Evolutionary conservation across 2,888 invertebrate genomes (phyloP), one percentile per base, ranked within the genome.

Genomic region (Pseudolycoriella hygida): DNA sequence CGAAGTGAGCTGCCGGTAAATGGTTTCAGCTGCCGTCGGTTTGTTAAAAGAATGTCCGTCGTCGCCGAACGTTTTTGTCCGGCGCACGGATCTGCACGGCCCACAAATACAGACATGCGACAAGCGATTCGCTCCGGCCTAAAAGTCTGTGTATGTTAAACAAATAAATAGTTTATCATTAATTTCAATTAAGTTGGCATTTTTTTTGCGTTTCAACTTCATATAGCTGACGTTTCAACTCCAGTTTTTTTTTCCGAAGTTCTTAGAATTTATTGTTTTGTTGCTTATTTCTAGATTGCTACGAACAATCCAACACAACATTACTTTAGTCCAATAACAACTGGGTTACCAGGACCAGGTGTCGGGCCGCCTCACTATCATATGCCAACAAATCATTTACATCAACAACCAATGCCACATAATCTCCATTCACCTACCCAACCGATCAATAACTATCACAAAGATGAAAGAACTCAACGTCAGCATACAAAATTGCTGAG

Each of bases 391-490:
- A 58, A 57, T 14, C 66, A 66, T 51, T 58, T 62, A 52, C 60
- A 61, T 46, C 56, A 51, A 47, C 60, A 52, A 54, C 58, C 66
- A 59, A 61, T 67, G 44, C 70, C 76, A 56, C 25, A 39, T 17
- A 20, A 31, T 17, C 39, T 78, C 54, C 79, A 76, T 64, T 78
- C 78, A 51, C 72, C 73, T 48, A 73, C 73, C 39, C 79, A 78
- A 45, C 76, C 77, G 42, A 71, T 69, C 3, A 67, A 65, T 2
- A 60, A 58, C 57, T 78, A 72, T 62, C 80, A 77, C 58, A 81
- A 84, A 61, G 83, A 85, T 61, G 86, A 86, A 62, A 70, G 86
- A 55, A 73, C 81, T 38, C 82, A 82, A 58, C 68, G 81, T 50
- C 83, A 83, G 61, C 78, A 80, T 59, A 75, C 74, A 51, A 86